Evolutionary conservation across 1,140 invertebrate genomes (phyloP).

Genomic region (Elymnias hypermnestra): DNA sequence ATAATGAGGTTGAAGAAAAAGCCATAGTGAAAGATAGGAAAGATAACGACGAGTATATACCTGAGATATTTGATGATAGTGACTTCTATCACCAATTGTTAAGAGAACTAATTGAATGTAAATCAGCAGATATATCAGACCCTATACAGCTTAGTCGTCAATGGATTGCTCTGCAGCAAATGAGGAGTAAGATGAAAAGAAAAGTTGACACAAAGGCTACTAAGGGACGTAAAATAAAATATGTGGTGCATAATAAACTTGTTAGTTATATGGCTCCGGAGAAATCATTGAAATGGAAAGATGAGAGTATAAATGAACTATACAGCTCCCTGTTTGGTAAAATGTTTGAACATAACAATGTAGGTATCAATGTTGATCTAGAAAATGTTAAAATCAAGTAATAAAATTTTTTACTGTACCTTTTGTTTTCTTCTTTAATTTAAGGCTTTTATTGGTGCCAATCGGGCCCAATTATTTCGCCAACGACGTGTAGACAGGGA

Average conservation of each 20-base stretch:
- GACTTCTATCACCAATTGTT: conserved; percentile 97
- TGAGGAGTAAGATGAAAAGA: conserved; percentile 92
- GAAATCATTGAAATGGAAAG: conserved; percentile 82
- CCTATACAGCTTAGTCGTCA: conserved; percentile 87
- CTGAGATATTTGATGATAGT: conserved; percentile 96
- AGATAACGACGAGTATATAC: conserved; percentile 81
- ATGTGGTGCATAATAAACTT: conserved; percentile 92
- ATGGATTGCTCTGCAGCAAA: conserved; percentile 93
- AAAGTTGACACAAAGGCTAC: conserved; percentile 94
- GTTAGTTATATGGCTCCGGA: conserved; percentile 96
- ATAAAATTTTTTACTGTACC: no score
- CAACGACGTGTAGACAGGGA: no score
- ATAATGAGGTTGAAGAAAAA: conserved; percentile 43
- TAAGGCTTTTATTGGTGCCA: no score
- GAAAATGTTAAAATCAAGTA: conserved; percentile 47
- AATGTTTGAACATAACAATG: conserved; percentile 71
- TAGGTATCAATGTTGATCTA: conserved; percentile 50
- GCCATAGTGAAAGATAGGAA: conserved; percentile 48
- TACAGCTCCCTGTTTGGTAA: conserved; percentile 91
- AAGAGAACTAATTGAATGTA: conserved; percentile 93
- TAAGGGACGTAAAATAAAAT: conserved; percentile 94
- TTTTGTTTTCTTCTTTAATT: no score
- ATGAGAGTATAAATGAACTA: conserved; percentile 87
- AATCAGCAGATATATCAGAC: conserved; percentile 88
- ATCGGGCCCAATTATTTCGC: no score